Percentiles rank a stretch among this genome's conserved stretches.
phyloP scores from a whole-genome alignment of 2,113 vertebrate genomes.

The Pelusios castaneus region DNA sequence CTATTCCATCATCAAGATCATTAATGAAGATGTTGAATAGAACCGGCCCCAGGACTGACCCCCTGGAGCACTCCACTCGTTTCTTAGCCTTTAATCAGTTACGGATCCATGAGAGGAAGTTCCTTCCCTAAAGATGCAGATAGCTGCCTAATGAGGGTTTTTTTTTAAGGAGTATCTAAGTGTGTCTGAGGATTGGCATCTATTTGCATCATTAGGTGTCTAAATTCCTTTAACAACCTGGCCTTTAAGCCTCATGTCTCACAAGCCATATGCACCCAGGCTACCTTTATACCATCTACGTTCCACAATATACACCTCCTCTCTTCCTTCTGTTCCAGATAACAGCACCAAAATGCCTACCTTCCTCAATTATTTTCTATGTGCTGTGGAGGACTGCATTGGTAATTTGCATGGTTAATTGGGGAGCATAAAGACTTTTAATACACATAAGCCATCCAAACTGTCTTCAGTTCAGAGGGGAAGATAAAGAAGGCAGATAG shows the following conservation, averaged over 20 bases:
- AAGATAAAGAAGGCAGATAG: background rate
- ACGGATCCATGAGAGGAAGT: background rate
- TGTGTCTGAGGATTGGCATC: background rate
- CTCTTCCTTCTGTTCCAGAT: background rate
- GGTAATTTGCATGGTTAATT: background rate
- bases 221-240: background rate
- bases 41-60: too few relatives aligned
- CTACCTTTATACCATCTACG: background rate
- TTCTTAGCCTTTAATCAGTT: background rate
- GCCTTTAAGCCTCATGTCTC: background rate
- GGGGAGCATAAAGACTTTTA: background rate
- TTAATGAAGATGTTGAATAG: too few relatives aligned
- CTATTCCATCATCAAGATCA: too few relatives aligned
- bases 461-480: background rate
- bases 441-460: background rate
- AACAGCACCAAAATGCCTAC: background rate
- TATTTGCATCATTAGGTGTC: background rate
- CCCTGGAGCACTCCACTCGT: too few relatives aligned
- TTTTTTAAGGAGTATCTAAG: background rate
- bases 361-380: background rate
- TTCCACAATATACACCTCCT: background rate
- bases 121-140: background rate
- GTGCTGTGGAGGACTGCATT: background rate
- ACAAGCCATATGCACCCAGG: background rate
- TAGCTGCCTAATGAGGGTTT: background rate